Conservation (phyloP, 1,140 invertebrate genomes). For the Thrips palmi region DNA sequence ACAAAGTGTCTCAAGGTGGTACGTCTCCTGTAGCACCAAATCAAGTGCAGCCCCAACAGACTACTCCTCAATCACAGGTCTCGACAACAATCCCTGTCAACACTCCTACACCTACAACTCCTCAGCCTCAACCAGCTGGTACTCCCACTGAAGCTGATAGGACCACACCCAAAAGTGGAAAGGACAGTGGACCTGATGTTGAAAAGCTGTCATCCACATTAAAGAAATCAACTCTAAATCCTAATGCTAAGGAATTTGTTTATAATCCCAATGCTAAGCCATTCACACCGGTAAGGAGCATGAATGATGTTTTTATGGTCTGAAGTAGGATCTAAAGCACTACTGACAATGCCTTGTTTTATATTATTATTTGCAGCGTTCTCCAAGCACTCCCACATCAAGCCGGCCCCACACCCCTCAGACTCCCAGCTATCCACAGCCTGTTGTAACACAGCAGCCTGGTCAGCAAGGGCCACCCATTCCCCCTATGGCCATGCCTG, state of each 20-base stretch:
- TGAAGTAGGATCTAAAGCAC: neutral
- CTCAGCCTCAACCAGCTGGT: slow-evolving; percentile 12
- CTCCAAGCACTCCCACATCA: slow-evolving; percentile 43
- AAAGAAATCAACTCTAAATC: slow-evolving; percentile 67
- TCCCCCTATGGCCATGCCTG: slow-evolving; percentile 28
- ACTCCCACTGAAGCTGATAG: neutral
- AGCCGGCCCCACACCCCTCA: slow-evolving; percentile 67
- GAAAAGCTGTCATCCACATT: slow-evolving; percentile 41
- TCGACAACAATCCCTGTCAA: neutral
- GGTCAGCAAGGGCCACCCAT: slow-evolving; percentile 24
- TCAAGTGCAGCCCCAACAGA: slow-evolving; percentile 13
- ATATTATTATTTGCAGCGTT: slow-evolving; percentile 29
- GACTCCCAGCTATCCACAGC: slow-evolving; percentile 38
- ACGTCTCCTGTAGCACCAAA: slow-evolving; percentile 19
- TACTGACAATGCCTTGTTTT: too few species aligned
- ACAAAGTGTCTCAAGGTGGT: too few species aligned
- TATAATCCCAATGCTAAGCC: slow-evolving; percentile 68
- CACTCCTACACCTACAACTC: slow-evolving; percentile 1
- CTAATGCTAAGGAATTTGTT: slow-evolving; percentile 71
- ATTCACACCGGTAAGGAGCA: slow-evolving; percentile 60
- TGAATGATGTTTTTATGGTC: neutral
- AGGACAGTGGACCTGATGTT: slow-evolving; percentile 17
- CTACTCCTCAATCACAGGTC: neutral
- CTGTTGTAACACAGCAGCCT: too few species aligned
- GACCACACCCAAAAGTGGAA: neutral